phyloP scores from a whole-genome alignment of 2,113 vertebrate genomes.

The Sitta europaea region DNA sequence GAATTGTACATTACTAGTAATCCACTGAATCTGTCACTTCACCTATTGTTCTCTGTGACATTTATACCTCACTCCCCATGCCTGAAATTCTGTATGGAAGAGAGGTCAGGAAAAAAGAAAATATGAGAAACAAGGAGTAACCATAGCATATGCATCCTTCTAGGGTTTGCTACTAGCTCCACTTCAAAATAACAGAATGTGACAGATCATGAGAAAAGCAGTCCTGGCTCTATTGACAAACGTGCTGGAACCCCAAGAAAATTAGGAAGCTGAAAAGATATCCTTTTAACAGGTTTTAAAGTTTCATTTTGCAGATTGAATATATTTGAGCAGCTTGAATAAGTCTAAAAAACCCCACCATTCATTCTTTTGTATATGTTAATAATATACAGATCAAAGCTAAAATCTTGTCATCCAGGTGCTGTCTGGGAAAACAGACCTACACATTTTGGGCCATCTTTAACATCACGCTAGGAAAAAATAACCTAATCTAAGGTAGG shows the following conservation, averaged over 20 bases:
- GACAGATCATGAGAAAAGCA: not conserved
- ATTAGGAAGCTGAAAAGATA: not conserved
- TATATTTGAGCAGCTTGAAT: not conserved
- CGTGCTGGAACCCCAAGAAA: not conserved
- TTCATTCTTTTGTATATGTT: not conserved
- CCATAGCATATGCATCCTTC: fast-evolving
- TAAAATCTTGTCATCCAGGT: not conserved
- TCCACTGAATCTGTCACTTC: not conserved
- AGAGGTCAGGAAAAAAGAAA: not conserved
- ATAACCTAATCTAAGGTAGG: not conserved
- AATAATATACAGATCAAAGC: not conserved
- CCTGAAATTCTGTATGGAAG: not conserved
- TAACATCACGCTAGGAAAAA: not conserved
- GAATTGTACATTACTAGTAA: not conserved
- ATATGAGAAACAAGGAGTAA: fast-evolving
- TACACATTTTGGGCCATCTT: not conserved
- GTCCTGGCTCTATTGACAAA: not conserved
- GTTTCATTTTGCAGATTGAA: not conserved
- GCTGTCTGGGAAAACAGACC: not conserved
- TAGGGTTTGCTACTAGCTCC: not conserved
- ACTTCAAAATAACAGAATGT: not conserved
- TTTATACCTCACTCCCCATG: not conserved
- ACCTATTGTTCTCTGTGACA: not conserved
- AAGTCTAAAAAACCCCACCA: not conserved
- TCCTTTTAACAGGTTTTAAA: not conserved